Base-by-base conservation (phyloP, 2,113 vertebrate genomes). In the Speoplatyrhinus poulsoni region DNA sequence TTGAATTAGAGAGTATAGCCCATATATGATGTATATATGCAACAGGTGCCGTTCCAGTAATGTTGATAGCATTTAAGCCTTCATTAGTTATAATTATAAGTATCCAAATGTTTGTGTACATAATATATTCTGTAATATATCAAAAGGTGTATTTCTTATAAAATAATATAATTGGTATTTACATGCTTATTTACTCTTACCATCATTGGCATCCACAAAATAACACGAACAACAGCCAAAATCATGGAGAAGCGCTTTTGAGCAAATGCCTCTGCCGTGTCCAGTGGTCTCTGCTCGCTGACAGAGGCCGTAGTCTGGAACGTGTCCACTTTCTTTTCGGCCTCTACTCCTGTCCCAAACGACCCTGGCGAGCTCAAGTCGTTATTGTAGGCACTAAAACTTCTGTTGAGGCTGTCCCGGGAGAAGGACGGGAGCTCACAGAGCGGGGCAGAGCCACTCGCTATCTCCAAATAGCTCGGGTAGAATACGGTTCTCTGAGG, bases 151-250 rank as follows among this genome's bases (percentile, higher is more conserved):
- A 15, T 56, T 65, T 9, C 10, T 47, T 49, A 71, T 65, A 19
- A 15, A 7, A n/a, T 26, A 11, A 17, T 11, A 3, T 33, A 9
- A 11, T 53, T 56, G 15, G 2, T 17, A 9, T 26, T 54, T n/a
- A 26, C 58, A 52, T 12, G 32, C 52, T 16, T n/a, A 6, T 56
- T 10, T 12, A 17, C 59, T 71, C 91, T 98, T 93, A 99, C 96
- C 98, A 99, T 99, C 91, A 97, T 94, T 3, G 98, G 98, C 82
- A 98, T 96, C 98, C 98, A 99, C 12, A 99, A 90, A 65, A 94
- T 49, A 58, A 94, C 93, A 85, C 95, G 95, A 3, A 93, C 89
- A 67, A 98, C 79, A 0, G 96, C 96, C 61, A 99, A 88, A 69
- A 99, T 93, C 83, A 99, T 89, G 0, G 98, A 95, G 85, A 98